Percentiles rank a stretch among this genome's conserved stretches.
These are phyloP conservation scores for Pempheris klunzingeri DNA, from an alignment of 2,797 vertebrate genomes.

Conservation along the genomic window DNA sequence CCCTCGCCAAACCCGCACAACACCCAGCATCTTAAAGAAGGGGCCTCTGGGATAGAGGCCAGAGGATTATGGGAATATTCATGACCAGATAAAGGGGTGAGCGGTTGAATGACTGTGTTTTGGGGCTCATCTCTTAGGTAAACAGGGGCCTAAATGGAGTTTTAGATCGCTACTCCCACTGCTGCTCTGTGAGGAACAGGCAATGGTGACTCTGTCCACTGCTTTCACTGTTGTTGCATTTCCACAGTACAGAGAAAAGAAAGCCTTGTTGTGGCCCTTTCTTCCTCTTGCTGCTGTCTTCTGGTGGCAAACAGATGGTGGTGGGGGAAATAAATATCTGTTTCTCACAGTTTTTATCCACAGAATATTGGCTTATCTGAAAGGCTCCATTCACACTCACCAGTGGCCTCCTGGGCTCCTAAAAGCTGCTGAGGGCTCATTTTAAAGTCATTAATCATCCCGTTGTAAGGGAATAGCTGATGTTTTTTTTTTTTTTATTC, in stretches of 20 bases:
- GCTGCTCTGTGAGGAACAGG: constrained; percentile 70
- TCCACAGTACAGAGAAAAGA: constrained; percentile 72
- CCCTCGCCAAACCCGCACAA: constrained; percentile 66
- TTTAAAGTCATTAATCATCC: constrained; percentile 63
- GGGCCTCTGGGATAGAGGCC: constrained; percentile 88
- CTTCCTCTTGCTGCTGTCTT: constrained; percentile 69
- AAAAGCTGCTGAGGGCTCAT: constrained; percentile 52
- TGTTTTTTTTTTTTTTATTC: constrained; percentile 14
- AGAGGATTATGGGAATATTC: constrained; percentile 98
- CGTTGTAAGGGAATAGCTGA: constrained; percentile 4
- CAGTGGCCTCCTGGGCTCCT: constrained; percentile 46
- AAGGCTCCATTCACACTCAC: constrained; percentile 54
- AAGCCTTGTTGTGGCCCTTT: constrained; percentile 79
- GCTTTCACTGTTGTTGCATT: constrained; percentile 76
- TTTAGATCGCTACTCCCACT: constrained; percentile 79
- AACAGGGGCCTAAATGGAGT: constrained; percentile 91
- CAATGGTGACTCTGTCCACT: constrained; percentile 75
- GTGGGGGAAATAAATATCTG: constrained; percentile 77
- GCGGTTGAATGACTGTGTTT: constrained; percentile 91
- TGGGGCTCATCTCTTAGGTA: constrained; percentile 96
- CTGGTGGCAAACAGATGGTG: constrained; percentile 85
- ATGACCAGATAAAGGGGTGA: constrained; percentile 92
- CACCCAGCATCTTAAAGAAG: constrained; percentile 78
- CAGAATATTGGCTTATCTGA: constrained; percentile 71
- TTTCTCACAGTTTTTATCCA: constrained; percentile 77